Evolutionary conservation across 2,888 invertebrate species (phyloP), one percentile per base, ranked within the genome.

Genomic region (Invenusta paracnida): DNA sequence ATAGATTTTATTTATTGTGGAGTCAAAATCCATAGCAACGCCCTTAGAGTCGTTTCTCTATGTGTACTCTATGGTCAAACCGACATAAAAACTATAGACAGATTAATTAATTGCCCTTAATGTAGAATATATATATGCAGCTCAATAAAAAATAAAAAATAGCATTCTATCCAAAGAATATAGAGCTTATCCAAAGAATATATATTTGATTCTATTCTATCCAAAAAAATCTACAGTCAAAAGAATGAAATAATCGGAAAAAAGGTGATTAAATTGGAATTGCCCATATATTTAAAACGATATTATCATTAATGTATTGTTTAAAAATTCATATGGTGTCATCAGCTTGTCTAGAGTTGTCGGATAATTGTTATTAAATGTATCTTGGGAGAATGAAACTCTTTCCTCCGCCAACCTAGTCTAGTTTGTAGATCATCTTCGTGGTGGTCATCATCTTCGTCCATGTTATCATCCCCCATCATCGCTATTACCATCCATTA

Each of bases 221-320:
- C 48, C 48, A 11, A 48, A n/a, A n/a, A n/a, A n/a, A n/a, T n/a
- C n/a, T n/a, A n/a, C n/a, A n/a, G n/a, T n/a, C n/a, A n/a, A n/a
- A n/a, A n/a, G n/a, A 13, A 23, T 73, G 2, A 48, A 11, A 11
- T 11, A 48, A 48, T 48, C 48, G 17, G 17, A 25, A 83, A 86
- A 79, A 83, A 30, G 30, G 30, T 67, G 48, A 87, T 84, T 83
- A 85, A 81, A 0, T 73, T 29, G 81, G 86, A 28, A 66, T 29
- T 81, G 30, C 87, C 5, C 82, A 30, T 29, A 82, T 82, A 82
- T 5, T 79, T 79, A 25, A 25, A 25, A 79, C 2, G 2, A 79
- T 79, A 25, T 79, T 5, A 79, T 79, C 79, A 27, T 79, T 29
- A 79, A 79, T n/a, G 29, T 27, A 79, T 29, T 27, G 25, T 79